Evolutionary conservation across 1,140 invertebrate genomes (phyloP).

Genomic region (Diachasma alloeum): DNA sequence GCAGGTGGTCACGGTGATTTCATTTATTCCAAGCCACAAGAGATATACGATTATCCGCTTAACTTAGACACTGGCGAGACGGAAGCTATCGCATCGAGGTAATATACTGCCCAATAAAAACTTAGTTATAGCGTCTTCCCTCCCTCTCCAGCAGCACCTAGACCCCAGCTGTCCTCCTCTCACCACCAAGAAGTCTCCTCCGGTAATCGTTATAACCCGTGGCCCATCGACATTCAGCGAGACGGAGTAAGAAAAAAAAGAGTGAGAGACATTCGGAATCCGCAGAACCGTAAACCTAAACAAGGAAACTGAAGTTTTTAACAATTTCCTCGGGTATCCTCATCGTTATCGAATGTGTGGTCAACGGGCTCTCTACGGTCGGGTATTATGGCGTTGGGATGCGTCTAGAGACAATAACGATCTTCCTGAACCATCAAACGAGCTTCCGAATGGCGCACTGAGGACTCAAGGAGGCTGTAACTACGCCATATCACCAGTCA

Average conservation of each 20-base stretch:
- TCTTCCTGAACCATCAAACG: constrained; percentile 57
- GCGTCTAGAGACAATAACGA: constrained; percentile 58
- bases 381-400: constrained; percentile 26
- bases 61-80: constrained; percentile 59
- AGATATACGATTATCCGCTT: constrained; percentile 62
- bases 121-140: constrained; percentile 53
- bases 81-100: constrained; percentile 55
- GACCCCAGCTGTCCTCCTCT: neutral
- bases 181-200: constrained; percentile 4
- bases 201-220: constrained; percentile 22
- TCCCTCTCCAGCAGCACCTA: neutral
- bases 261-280: neutral
- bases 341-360: constrained; percentile 58
- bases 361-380: constrained; percentile 33
- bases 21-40: constrained; percentile 44
- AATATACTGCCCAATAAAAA: constrained; percentile 64
- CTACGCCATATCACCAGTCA: constrained; percentile 13
- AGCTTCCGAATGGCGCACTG: constrained; percentile 55
- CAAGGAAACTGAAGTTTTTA: constrained; percentile 43
- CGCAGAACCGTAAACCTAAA: constrained; percentile 31
- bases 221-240: neutral
- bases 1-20: constrained; percentile 47
- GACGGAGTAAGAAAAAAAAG: neutral
- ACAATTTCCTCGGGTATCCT: constrained; percentile 48
- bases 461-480: constrained; percentile 49